These are phyloP conservation scores for Daphoenositta chrysoptera DNA, from an alignment of 2,113 vertebrate genomes.

Conservation along the genomic window DNA sequence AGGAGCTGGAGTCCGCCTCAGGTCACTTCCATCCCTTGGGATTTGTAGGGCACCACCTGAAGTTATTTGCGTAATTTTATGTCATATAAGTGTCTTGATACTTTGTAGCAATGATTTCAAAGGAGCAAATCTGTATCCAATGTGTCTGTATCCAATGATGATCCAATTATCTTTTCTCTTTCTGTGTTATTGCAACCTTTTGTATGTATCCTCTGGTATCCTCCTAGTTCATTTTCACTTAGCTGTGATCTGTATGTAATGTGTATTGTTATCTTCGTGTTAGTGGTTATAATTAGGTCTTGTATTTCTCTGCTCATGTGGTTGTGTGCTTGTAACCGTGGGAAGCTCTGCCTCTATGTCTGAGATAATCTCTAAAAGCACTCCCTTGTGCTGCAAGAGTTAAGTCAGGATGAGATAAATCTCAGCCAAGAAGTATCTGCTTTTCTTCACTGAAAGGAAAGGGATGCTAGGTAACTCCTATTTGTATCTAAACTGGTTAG, in stretches of 20 bases:
- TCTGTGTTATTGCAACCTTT: background rate
- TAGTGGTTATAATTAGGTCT: background rate
- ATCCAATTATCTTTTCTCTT: background rate
- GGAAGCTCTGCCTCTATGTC: background rate
- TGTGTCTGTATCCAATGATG: background rate
- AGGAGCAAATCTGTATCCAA: background rate
- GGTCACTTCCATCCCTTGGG: constrained; percentile 62
- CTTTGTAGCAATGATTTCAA: constrained; percentile 14
- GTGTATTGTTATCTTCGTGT: background rate
- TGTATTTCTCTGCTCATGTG: background rate
- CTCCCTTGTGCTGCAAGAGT: background rate
- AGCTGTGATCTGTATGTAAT: background rate
- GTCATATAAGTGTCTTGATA: constrained; percentile 1
- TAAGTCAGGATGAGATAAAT: background rate
- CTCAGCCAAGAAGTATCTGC: background rate
- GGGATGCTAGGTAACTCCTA: background rate
- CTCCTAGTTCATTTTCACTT: background rate
- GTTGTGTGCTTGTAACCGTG: background rate
- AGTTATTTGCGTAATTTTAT: constrained; percentile 62
- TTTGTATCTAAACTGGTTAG: background rate
- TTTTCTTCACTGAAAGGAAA: background rate
- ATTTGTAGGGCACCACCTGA: constrained; percentile 48
- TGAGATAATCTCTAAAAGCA: background rate
- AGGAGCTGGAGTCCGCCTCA: constrained; percentile 43
- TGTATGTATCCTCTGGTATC: background rate